Percentiles rank a stretch among this genome's conserved stretches.
These are phyloP conservation scores for Perognathus longimembris DNA, from an alignment of 2,113 vertebrate species.

Conservation along the genomic window DNA sequence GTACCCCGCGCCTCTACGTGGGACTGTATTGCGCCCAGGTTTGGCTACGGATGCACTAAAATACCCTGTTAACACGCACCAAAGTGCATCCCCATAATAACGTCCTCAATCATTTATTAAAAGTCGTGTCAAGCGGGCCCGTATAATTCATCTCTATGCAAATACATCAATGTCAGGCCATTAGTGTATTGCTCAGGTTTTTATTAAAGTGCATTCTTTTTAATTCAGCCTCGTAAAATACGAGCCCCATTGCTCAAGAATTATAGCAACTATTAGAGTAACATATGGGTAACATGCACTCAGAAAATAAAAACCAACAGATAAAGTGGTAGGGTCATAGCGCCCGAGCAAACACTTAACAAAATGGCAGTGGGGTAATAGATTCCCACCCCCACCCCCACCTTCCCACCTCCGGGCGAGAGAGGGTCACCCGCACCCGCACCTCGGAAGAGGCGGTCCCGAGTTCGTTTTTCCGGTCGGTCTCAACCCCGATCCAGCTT, in stretches of 20 bases:
- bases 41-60: conserved; percentile 85
- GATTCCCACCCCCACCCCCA: conserved; percentile 85
- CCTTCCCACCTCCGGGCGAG: conserved; percentile 68
- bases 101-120: conserved; percentile 97
- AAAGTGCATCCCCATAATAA: conserved; percentile 93
- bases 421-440: conserved; percentile 60
- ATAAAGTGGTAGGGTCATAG: conserved; percentile 95
- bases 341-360: conserved; percentile 94
- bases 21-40: conserved; percentile 86
- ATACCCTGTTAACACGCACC: conserved; percentile 84
- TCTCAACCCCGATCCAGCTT: background rate
- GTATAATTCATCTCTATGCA: conserved; percentile 98
- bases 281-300: conserved; percentile 96
- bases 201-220: conserved; percentile 97
- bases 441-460: background rate
- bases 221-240: conserved; percentile 94
- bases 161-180: conserved; percentile 94
- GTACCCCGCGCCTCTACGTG: conserved; percentile 81
- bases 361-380: conserved; percentile 92
- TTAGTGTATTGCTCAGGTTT: conserved; percentile 93
- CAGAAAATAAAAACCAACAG: conserved; percentile 97
- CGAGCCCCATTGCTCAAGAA: conserved; percentile 94
- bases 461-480: background rate
- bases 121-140: conserved; percentile 93
- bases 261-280: conserved; percentile 97